These are phyloP conservation scores for Bovichtus diacanthus DNA, from an alignment of 2,797 vertebrate species.

Conservation along the genomic window DNA sequence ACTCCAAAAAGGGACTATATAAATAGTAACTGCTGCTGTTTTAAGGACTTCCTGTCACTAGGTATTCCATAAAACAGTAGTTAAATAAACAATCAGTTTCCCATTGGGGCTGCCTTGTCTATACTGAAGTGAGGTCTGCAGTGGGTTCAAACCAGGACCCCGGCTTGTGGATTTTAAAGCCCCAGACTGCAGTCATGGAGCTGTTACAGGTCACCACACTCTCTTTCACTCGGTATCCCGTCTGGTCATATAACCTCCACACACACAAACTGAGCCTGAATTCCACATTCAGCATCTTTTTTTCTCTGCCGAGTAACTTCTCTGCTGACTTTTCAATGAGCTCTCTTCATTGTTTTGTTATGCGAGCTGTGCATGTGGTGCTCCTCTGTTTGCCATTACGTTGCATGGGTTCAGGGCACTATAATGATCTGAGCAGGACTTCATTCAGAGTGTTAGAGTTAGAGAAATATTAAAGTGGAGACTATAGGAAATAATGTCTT, in stretches of 20 bases:
- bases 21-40: slow-evolving; percentile 89
- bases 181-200: slow-evolving; percentile 73
- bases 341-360: slow-evolving; percentile 41
- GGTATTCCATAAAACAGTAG: slow-evolving; percentile 85
- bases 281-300: slow-evolving; percentile 59
- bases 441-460: slow-evolving; percentile 1
- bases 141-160: slow-evolving; percentile 75
- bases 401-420: neutral
- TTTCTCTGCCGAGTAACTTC: slow-evolving; percentile 35
- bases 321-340: slow-evolving; percentile 42
- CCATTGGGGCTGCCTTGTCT: slow-evolving; percentile 71
- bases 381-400: slow-evolving; percentile 8
- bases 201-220: slow-evolving; percentile 83
- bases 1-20: slow-evolving; percentile 84
- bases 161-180: slow-evolving; percentile 73
- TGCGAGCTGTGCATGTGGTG: slow-evolving; percentile 22
- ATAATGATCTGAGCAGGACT: neutral
- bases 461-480: slow-evolving; percentile 11
- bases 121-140: slow-evolving; percentile 56
- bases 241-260: slow-evolving; percentile 70
- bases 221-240: slow-evolving; percentile 74
- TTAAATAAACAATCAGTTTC: slow-evolving; percentile 86
- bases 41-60: slow-evolving; percentile 87
- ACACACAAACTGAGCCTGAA: slow-evolving; percentile 41
- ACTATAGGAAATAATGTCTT: neutral